Evolutionary conservation across 2,113 vertebrate genomes (phyloP), one percentile per base, ranked within the genome.

Genomic region (Pteruthius melanotis): DNA sequence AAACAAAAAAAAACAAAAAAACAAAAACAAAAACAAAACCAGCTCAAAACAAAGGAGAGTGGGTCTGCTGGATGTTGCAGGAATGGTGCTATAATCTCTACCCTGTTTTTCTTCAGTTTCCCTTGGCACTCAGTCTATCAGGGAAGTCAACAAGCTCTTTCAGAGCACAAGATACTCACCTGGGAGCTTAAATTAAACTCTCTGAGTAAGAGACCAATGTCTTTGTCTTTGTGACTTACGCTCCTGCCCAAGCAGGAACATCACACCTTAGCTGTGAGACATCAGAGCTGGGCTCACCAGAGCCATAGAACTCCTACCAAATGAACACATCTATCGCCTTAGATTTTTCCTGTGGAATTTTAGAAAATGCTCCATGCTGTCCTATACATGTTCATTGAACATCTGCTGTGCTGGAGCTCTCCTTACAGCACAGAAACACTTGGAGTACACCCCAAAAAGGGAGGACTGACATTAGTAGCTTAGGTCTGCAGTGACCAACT

Each of bases 241-340:
- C 66, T 94, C 40, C 61, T 65, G 37, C 37, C 19, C 28, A 35
- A 71, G 87, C 40, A 87, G 74, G 26, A 89, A 28, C 1, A 4
- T 33, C 78, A 33, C 0, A 0, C 19, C 27, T 72, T 17, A 57
- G 57, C 82, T 45, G 13, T 15, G 42, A 61, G 42, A 77, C 0
- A 0, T 40, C 40, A 26, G 17, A 87, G 22, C 0, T 81, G 40
- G 24, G 39, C 35, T 76, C 53, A 11, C 23, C 45, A 15, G 35
- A 84, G 15, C 12, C 69, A 89, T 8, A 76, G 49, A 71, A 84
- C 88, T 42, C 50, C 47, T 31, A 68, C 9, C 45, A 57, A 50
- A 64, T 12, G 3, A 71, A 70, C 2, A 1, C 28, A 35, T 17
- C 40, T 45, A n/a, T 24, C 13, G 4, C 22, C 44, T 60, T 1